These are phyloP conservation scores for Acheta domesticus DNA, from an alignment of 2,888 invertebrate genomes.

Conservation along the genomic window DNA sequence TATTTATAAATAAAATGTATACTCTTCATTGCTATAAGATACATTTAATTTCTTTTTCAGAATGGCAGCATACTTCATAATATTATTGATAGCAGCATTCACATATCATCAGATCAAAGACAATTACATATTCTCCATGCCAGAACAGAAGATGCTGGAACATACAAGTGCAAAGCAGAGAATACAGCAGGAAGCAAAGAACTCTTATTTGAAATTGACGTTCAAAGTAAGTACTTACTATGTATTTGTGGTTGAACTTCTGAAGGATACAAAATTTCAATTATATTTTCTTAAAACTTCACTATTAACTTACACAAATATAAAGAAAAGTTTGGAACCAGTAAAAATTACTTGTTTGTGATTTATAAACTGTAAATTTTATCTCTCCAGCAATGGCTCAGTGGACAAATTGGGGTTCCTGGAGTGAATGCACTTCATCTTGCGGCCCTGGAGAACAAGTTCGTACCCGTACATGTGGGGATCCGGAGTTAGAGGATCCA, in stretches of 20 bases:
- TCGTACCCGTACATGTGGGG: slow-evolving; percentile 47
- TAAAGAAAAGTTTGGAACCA: not conserved
- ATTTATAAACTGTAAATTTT: slow-evolving; percentile 20
- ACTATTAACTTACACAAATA: no score
- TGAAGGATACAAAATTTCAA: no score
- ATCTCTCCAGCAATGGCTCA: slow-evolving; percentile 51
- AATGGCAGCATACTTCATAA: slow-evolving; percentile 27
- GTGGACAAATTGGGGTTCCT: slow-evolving; percentile 52
- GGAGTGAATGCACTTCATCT: slow-evolving; percentile 52
- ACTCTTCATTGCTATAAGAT: not conserved
- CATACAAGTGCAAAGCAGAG: slow-evolving; percentile 58
- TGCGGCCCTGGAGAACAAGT: slow-evolving; percentile 51
- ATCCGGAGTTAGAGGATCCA: slow-evolving; percentile 44
- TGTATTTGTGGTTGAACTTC: no score
- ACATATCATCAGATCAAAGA: slow-evolving; percentile 47
- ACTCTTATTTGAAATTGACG: slow-evolving; percentile 38
- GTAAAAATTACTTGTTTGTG: not conserved
- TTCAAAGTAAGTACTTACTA: slow-evolving; percentile 35
- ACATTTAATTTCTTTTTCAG: slow-evolving; percentile 22
- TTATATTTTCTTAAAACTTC: no score
- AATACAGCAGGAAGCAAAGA: slow-evolving; percentile 52
- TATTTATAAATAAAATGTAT: not conserved
- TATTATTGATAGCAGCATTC: slow-evolving; percentile 31
- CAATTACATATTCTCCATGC: slow-evolving; percentile 51
- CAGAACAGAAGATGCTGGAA: slow-evolving; percentile 52